These are phyloP conservation scores for Pogonognathellus flavescens DNA, from an alignment of 1,140 invertebrate species.

Conservation along the genomic window DNA sequence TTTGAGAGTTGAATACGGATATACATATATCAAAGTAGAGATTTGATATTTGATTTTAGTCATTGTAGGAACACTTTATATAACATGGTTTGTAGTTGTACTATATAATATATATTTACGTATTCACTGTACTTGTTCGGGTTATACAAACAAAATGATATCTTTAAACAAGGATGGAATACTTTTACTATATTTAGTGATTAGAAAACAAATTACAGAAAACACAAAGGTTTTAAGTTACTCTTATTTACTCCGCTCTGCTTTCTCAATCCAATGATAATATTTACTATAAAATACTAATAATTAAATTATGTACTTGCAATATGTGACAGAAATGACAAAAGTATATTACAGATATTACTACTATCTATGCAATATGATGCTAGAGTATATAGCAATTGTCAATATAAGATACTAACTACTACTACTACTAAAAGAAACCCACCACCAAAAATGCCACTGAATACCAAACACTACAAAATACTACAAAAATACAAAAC, in stretches of 20 bases:
- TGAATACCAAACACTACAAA: slow-evolving; percentile 42
- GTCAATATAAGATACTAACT: slow-evolving; percentile 14
- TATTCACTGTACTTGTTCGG: too few species aligned
- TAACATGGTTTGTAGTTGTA: too few species aligned
- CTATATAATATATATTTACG: too few species aligned
- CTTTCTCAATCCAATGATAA: slow-evolving; percentile 5
- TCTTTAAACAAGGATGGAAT: too few species aligned
- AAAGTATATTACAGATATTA: slow-evolving; percentile 35
- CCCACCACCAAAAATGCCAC: slow-evolving; percentile 30
- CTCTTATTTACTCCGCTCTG: slow-evolving; percentile 2
- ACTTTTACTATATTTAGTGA: too few species aligned
- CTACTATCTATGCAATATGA: slow-evolving; percentile 23
- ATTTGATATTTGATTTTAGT: too few species aligned
- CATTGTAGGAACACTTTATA: too few species aligned
- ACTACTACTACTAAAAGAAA: neutral
- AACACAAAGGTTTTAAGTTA: neutral
- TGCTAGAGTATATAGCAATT: slow-evolving; percentile 1
- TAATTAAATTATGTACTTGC: slow-evolving; percentile 12
- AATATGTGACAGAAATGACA: slow-evolving; percentile 9
- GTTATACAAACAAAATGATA: too few species aligned
- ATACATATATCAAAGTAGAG: too few species aligned
- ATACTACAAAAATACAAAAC: slow-evolving; percentile 13
- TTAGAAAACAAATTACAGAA: too few species aligned
- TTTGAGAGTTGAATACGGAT: neutral
- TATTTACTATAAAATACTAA: slow-evolving; percentile 18